Evolutionary conservation across 2,113 vertebrate species (phyloP).

Genomic region (Phyllostomus discolor): DNA sequence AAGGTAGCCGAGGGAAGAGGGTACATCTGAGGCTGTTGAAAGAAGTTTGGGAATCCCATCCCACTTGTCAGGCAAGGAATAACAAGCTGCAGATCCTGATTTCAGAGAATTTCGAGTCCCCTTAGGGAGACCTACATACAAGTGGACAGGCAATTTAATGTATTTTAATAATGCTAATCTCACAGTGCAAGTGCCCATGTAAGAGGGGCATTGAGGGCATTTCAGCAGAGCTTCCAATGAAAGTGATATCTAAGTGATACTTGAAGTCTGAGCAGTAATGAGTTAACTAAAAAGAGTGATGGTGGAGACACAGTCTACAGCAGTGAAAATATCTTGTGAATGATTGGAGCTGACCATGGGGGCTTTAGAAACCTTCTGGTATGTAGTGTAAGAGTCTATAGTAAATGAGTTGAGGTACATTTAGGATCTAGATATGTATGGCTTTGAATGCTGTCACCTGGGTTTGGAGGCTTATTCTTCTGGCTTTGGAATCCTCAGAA

Average conservation of each 20-base stretch:
- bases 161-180: neutral
- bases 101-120: neutral
- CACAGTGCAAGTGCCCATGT: neutral
- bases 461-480: neutral
- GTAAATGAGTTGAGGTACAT: neutral
- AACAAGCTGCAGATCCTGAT: neutral
- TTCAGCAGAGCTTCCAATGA: neutral
- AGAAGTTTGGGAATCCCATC: neutral
- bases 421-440: neutral
- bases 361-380: neutral
- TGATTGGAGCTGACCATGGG: neutral
- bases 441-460: neutral
- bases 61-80: neutral
- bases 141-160: neutral
- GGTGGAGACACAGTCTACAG: neutral
- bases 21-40: neutral
- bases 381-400: too few species aligned
- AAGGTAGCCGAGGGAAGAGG: neutral
- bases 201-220: neutral
- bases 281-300: neutral
- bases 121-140: neutral
- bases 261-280: neutral
- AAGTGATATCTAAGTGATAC: neutral
- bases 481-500: neutral
- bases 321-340: neutral